Base-by-base conservation (phyloP, 2,113 vertebrate genomes). In the Halcyon malimbica region DNA sequence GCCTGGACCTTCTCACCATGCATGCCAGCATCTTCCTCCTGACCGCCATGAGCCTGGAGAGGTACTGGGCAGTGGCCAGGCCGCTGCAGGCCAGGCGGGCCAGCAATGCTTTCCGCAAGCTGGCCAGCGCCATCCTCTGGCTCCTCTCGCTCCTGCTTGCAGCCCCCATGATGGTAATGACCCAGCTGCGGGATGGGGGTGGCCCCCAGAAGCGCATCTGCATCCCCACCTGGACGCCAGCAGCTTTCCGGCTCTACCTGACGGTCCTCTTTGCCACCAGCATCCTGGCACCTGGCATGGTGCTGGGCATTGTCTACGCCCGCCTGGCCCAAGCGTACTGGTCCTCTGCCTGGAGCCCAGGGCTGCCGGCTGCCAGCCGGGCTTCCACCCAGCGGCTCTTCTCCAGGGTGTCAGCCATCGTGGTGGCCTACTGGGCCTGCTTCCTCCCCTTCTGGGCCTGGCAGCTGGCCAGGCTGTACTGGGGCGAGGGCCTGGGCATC, bases 371-470 rank as follows among this genome's bases (percentile, higher is more conserved):
- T 7, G 16, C 12, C 0, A 94, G 97, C 2, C 78, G 96, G 44
- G 97, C 95, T 37, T 95, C 98, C 2, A 96, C 98, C 48, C 87
- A 96, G 29, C 98, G 42, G 23, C 97, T 99, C 1, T 92, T 98
- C 46, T 96, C 96, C 4, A 98, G 99, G 97, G 98, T 99, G 84
- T 98, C 98, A 10, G 89, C 97, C 97, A 98, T 99, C 1, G 92
- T 99, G 5, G 93, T 98, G 74, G 98, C 96, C 11, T 99, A 98
- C 90, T 99, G 99, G 99, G 97, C 98, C 25, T 99, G 99, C 87
- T 99, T 99, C 89, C 93, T 99, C 51, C 99, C 99, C 9, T 99
- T 99, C 92, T 99, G 99, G 98, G 98, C 96, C 50, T 99, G 99
- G 98, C 99, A 99, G 95, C 96, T 99, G 35, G 97, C 97, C 0